Evolutionary conservation across 1,140 invertebrate genomes (phyloP).

Genomic region (Akabosia matsudoensis): DNA sequence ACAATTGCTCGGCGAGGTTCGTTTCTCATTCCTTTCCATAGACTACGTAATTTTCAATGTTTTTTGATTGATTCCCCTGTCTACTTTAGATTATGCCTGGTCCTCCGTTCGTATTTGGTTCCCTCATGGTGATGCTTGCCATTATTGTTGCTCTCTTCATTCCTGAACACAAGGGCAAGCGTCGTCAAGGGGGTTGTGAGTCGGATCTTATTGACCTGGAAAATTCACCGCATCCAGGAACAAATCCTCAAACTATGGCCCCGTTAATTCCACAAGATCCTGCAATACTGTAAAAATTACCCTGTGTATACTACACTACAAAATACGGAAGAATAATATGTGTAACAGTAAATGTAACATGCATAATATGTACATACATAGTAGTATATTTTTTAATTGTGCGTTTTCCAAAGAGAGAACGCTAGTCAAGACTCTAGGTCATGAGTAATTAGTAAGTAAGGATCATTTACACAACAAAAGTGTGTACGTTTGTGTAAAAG

Average conservation of each 20-base stretch:
- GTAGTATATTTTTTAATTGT: constrained; percentile 21
- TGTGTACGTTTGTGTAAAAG: no score
- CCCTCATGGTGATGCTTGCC: constrained; percentile 91
- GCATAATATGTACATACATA: background rate
- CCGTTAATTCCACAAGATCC: constrained; percentile 70
- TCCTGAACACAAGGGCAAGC: constrained; percentile 63
- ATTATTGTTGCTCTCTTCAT: constrained; percentile 88
- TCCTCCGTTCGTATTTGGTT: constrained; percentile 99
- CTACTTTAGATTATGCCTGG: constrained; percentile 77
- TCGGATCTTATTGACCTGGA: constrained; percentile 46
- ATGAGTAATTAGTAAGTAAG: constrained; percentile 1
- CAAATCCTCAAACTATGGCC: constrained; percentile 60
- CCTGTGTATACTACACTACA: background rate
- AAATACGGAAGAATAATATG: background rate
- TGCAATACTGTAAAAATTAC: constrained; percentile 46
- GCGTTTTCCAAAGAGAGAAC: background rate
- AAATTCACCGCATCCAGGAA: constrained; percentile 46
- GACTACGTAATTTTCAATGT: background rate
- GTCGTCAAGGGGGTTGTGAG: constrained; percentile 48
- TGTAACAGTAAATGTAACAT: no score
- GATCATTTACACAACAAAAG: constrained; percentile 19
- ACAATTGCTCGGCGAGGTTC: constrained; percentile 5
- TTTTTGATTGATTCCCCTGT: constrained; percentile 8
- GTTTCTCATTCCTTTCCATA: background rate
- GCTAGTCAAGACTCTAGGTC: constrained; percentile 23